Evolutionary conservation across 2,888 invertebrate genomes (phyloP), one percentile per base, ranked within the genome.

Genomic region (Leptinotarsa haldemani): DNA sequence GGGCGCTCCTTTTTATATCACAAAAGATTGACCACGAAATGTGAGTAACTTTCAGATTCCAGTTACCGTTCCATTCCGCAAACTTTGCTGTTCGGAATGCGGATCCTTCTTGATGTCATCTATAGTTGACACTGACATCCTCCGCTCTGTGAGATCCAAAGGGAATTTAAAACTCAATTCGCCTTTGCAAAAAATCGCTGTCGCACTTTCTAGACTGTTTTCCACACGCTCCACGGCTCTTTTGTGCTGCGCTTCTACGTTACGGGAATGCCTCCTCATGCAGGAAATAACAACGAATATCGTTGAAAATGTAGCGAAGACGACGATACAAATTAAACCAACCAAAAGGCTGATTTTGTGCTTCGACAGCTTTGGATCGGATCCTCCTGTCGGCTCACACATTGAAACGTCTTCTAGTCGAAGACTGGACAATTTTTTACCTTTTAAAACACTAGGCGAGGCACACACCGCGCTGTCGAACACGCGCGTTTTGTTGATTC

Each of bases 191-290:
- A 87, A 87, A 70, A 88, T 84, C 20, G 88, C 87, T 20, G 86
- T 84, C 3, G 88, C 85, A 75, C 86, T 86, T 74, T 88, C 86
- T 70, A 87, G 82, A 72, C 85, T 85, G 70, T 80, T 81, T 46
- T 83, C 82, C 22, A 75, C 78, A 13, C 77, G 70, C 67, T 83
- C 83, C 30, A 80, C 79, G 18, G 79, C 76, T 15, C 83, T 85
- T 76, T 86, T 85, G 73, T 84, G 86, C 53, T 85, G 85, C 68
- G 81, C 80, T 50, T 78, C 77, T 61, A 82, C 65, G 85, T 94
- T 94, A 65, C 91, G 91, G 4, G 93, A 92, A 4, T 93, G 91
- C 78, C 93, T 90, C 73, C 92, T 91, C 61, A 93, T 90, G 80
- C 93, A 92, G 81, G 93, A 94, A 81, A 91, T 90, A 69, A 93